These are phyloP conservation scores for Eucidaris tribuloides DNA, from an alignment of 35 echinoderm and acorn worm genomes.

Conservation along the genomic window DNA sequence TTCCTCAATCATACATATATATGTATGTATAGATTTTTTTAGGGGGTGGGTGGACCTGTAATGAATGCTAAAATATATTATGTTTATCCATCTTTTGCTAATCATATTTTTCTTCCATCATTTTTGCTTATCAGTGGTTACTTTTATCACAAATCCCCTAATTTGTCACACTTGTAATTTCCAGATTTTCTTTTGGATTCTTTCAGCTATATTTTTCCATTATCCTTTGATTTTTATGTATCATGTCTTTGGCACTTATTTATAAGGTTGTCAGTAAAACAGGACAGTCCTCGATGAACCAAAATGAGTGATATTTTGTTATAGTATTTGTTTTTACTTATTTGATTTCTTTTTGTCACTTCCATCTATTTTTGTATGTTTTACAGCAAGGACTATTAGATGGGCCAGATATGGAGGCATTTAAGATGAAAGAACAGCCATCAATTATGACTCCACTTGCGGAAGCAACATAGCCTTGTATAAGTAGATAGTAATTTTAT, in stretches of 20 bases:
- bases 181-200: no score
- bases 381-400: constrained; percentile 12
- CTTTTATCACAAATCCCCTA: no score
- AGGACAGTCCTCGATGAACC: background rate
- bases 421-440: background rate
- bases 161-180: no score
- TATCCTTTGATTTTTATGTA: background rate
- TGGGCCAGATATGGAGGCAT: constrained; percentile 18
- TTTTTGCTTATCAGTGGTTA: no score
- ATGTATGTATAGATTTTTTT: no score
- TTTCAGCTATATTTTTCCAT: background rate
- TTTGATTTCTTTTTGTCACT: background rate
- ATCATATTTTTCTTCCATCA: no score
- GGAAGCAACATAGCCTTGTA: constrained; percentile 8
- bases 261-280: background rate
- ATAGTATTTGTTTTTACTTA: background rate
- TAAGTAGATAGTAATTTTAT: no score
- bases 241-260: background rate
- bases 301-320: background rate
- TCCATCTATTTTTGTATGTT: background rate
- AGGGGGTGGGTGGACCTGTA: no score
- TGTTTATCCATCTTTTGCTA: no score
- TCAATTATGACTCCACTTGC: constrained; percentile 20
- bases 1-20: no score
- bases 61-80: no score